These are phyloP conservation scores for Caenorhabditis imperialis DNA, from an alignment of 2,888 invertebrate genomes.

Conservation along the genomic window DNA sequence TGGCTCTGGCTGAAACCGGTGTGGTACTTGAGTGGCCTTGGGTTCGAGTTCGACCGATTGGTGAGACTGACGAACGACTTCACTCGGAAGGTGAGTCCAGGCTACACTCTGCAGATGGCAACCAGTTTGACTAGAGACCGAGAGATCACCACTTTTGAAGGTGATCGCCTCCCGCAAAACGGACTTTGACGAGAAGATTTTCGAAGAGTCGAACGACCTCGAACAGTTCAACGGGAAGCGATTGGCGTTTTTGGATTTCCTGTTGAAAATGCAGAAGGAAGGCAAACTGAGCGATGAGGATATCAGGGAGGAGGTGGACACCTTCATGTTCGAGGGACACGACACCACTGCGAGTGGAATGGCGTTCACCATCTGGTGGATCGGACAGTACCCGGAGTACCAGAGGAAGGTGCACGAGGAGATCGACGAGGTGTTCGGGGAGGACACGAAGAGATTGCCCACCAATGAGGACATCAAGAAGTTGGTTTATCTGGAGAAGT, in stretches of 20 bases:
- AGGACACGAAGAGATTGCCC: conserved; percentile 60
- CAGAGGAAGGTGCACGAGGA: conserved; percentile 72
- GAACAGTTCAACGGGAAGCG: conserved; percentile 1
- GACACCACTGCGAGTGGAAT: conserved; percentile 79
- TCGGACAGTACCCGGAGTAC: conserved; percentile 78
- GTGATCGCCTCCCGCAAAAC: conserved; percentile 74
- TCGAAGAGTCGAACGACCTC: conserved; percentile 6
- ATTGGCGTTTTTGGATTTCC: conserved; percentile 80
- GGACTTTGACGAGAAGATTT: conserved; percentile 55
- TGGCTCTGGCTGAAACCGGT: conserved; percentile 80
- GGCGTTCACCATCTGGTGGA: conserved; percentile 78
- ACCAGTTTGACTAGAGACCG: conserved; percentile 14
- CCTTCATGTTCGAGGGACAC: conserved; percentile 80
- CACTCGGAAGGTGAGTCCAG: conserved; percentile 59
- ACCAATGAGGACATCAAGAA: conserved; percentile 75
- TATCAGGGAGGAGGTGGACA: conserved; percentile 79
- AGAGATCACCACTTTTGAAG: conserved; percentile 43
- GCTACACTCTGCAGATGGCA: conserved; percentile 6
- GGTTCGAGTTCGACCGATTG: conserved; percentile 55
- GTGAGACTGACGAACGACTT: conserved; percentile 63
- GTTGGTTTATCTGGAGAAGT: conserved; percentile 73
- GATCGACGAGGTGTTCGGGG: conserved; percentile 58
- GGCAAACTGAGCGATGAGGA: conserved; percentile 78
- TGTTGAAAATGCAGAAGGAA: conserved; percentile 78
- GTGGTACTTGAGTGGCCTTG: conserved; percentile 82